phyloP scores from a whole-genome alignment of 1,140 invertebrate genomes.

The Caenorhabditis briggsae region DNA sequence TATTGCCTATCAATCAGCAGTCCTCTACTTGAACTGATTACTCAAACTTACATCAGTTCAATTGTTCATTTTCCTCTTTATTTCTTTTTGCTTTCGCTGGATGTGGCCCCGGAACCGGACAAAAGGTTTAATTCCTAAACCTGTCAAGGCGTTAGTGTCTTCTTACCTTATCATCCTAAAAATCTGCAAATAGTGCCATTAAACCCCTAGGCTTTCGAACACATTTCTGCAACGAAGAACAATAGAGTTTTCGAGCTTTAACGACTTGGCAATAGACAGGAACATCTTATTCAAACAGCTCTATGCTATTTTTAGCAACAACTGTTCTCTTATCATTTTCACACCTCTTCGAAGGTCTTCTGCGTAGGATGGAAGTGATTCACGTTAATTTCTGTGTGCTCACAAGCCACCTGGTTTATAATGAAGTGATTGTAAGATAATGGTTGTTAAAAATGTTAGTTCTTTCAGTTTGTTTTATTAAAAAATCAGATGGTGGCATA shows the following conservation, averaged over 20 bases:
- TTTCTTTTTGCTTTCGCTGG: not conserved
- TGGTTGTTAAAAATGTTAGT: not conserved
- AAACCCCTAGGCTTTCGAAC: not conserved
- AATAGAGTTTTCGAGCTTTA: not conserved
- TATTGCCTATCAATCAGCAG: constrained; percentile 12
- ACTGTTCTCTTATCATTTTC: constrained; percentile 37
- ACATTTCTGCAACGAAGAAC: constrained; percentile 3
- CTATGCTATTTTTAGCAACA: constrained; percentile 36
- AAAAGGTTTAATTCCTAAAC: not conserved
- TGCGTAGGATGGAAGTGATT: constrained; percentile 20
- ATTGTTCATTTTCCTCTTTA: not conserved
- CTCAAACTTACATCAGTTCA: not conserved
- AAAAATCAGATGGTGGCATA: not conserved
- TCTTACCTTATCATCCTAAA: not conserved
- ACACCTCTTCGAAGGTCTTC: constrained; percentile 7
- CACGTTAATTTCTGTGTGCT: constrained; percentile 35
- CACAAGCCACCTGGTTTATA: not conserved
- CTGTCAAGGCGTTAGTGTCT: not conserved
- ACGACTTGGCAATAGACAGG: too few species aligned
- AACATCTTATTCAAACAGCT: not conserved
- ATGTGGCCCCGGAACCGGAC: constrained; percentile 24
- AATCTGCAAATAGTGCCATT: constrained; percentile 4
- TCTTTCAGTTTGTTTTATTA: not conserved
- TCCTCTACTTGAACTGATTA: not conserved
- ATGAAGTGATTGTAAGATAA: not conserved